phyloP scores from a whole-genome alignment of 2,888 invertebrate genomes.

The Protonemura montana region DNA sequence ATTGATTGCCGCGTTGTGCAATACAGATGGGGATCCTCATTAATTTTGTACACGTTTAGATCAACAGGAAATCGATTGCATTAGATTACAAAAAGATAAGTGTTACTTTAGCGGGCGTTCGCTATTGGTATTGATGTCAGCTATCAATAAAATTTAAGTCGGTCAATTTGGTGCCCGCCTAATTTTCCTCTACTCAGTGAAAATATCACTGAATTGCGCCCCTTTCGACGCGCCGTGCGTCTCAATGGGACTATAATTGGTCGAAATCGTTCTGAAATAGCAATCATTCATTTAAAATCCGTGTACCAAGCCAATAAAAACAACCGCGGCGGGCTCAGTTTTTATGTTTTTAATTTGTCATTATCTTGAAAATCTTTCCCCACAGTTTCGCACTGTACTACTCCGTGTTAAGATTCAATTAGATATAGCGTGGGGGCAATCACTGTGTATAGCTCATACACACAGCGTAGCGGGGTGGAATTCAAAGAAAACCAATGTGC shows the following conservation, averaged over 20 bases:
- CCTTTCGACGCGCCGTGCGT: not conserved
- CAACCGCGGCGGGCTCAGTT: not conserved
- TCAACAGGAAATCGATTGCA: not conserved
- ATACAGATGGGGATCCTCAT: not conserved
- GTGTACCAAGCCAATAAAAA: not conserved
- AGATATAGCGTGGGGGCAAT: not conserved
- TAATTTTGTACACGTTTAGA: not conserved
- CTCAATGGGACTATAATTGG: not conserved
- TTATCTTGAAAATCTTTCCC: not conserved
- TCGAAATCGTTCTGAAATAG: not conserved
- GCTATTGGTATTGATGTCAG: not conserved
- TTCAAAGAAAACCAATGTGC: not conserved
- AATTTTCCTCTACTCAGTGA: not conserved
- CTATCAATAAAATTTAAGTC: not conserved
- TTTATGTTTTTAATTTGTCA: not conserved
- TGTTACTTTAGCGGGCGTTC: not conserved
- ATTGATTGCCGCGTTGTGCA: not conserved
- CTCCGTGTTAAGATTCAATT: not conserved
- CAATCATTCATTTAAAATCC: conserved; percentile 7
- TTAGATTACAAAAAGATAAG: not conserved
- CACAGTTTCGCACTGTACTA: not conserved
- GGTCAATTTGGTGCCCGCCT: not conserved
- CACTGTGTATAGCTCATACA: not conserved
- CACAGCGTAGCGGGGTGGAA: not conserved
- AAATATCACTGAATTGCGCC: not conserved